These are phyloP conservation scores for Guaruba guarouba DNA, from an alignment of 2,113 vertebrate genomes.

Conservation along the genomic window DNA sequence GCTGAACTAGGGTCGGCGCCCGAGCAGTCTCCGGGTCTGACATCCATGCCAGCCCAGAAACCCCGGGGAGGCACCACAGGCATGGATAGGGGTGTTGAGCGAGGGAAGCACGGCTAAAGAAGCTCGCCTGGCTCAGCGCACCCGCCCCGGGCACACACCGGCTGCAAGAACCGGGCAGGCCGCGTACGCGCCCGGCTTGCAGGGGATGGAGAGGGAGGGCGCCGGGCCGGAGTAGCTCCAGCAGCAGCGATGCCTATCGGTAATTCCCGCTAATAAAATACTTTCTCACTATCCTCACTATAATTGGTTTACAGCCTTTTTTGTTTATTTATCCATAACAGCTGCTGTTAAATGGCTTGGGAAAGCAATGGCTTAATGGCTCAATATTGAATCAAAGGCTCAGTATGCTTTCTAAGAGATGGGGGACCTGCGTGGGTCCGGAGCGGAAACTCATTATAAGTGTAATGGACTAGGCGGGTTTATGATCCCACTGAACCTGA, in stretches of 20 bases:
- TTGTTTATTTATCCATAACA: conserved; percentile 88
- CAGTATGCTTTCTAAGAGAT: conserved; percentile 16
- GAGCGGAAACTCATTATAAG: conserved; percentile 62
- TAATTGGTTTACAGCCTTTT: conserved; percentile 92
- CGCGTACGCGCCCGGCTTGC: neutral
- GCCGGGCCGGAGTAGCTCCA: neutral
- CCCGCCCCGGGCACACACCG: fast-evolving
- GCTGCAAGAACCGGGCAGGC: neutral
- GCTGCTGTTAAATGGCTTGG: conserved; percentile 90
- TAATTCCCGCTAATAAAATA: conserved; percentile 87
- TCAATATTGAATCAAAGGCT: conserved; percentile 76
- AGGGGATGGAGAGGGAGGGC: neutral
- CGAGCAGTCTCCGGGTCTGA: neutral
- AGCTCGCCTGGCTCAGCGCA: neutral
- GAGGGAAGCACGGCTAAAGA: fast-evolving
- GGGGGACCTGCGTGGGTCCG: neutral
- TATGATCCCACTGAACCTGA: neutral
- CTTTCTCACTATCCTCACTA: conserved; percentile 81
- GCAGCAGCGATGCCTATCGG: conserved; percentile 49
- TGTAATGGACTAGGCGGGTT: conserved; percentile 65
- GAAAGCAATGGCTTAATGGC: conserved; percentile 87
- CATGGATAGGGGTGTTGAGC: fast-evolving
- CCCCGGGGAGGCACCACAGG: neutral
- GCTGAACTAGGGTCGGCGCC: neutral
- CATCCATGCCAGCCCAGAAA: neutral